Percentiles rank a stretch among this genome's conserved stretches.
Evolutionary conservation across 1,140 invertebrate genomes (phyloP).

Genomic region (Halotydeus destructor): DNA sequence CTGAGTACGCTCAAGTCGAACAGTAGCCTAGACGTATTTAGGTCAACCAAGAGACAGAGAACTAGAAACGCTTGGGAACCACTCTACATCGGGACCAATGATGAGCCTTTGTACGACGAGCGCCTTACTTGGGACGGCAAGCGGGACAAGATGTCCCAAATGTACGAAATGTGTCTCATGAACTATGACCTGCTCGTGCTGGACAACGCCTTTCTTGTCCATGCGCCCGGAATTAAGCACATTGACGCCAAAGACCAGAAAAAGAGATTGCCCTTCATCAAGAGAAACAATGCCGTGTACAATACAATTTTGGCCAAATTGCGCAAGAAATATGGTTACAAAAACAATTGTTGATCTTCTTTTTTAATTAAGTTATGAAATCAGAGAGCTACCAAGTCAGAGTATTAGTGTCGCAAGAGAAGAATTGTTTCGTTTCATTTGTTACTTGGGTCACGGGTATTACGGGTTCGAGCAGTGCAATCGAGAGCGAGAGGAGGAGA

Average conservation of each 20-base stretch:
- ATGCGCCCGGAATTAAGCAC: conserved; percentile 44
- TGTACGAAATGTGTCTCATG: conserved; percentile 54
- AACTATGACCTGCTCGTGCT: conserved; percentile 49
- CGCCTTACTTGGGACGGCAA: conserved; percentile 55
- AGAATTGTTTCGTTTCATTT: no score
- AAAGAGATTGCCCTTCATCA: conserved; percentile 31
- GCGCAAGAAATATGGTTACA: conserved; percentile 20
- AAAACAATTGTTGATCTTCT: no score
- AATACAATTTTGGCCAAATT: conserved; percentile 31
- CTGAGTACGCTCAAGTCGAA: conserved; percentile 28
- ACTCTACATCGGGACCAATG: conserved; percentile 52
- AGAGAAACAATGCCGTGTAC: conserved; percentile 38
- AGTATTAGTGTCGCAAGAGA: no score
- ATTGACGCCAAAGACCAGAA: conserved; percentile 22
- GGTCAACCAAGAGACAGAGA: conserved; percentile 55
- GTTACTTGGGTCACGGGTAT: no score
- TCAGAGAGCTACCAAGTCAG: no score
- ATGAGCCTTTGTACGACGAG: conserved; percentile 57
- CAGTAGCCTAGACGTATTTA: conserved; percentile 46
- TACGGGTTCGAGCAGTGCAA: no score
- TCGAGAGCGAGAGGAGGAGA: no score
- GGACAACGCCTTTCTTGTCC: conserved; percentile 53
- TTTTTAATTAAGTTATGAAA: no score
- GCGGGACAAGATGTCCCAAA: conserved; percentile 67
- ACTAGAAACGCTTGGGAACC: conserved; percentile 60